Percentiles rank a stretch among this genome's conserved stretches.
Evolutionary conservation across 2,888 invertebrate species (phyloP).

Genomic region (Mactromeris polynyma): DNA sequence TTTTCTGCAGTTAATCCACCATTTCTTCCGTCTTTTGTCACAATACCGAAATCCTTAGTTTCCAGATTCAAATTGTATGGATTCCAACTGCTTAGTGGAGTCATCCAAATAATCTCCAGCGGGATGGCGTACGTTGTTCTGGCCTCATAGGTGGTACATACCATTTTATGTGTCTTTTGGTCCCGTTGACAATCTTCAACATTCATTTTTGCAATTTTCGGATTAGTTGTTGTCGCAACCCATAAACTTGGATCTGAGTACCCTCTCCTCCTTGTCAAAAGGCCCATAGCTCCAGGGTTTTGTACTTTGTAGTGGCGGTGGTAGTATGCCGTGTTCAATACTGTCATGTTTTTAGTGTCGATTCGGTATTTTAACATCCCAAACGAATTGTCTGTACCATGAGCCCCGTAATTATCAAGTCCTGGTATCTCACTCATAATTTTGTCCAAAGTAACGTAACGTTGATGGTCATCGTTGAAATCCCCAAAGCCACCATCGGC

Average conservation of each 20-base stretch:
- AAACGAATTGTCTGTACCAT: conserved; percentile 51
- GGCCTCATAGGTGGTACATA: conserved; percentile 56
- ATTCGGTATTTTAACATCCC: conserved; percentile 51
- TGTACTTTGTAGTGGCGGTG: conserved; percentile 55
- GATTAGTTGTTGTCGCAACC: conserved; percentile 75
- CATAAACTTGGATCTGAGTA: conserved; percentile 68
- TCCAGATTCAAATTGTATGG: conserved; percentile 72
- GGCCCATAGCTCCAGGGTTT: conserved; percentile 62
- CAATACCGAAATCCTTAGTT: conserved; percentile 45
- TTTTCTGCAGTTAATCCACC: conserved; percentile 61
- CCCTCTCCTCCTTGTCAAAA: conserved; percentile 56
- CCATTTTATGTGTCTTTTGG: conserved; percentile 43
- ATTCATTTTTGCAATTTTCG: conserved; percentile 69
- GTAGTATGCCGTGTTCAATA: conserved; percentile 63
- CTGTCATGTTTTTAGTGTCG: conserved; percentile 43
- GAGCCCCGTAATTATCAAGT: conserved; percentile 57
- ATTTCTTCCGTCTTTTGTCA: conserved; percentile 56
- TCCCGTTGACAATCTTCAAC: conserved; percentile 61
- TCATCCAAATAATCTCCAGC: conserved; percentile 81
- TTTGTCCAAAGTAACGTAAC: conserved; percentile 46
- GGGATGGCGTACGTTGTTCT: conserved; percentile 82
- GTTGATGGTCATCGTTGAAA: conserved; percentile 6
- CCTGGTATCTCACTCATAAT: conserved; percentile 69
- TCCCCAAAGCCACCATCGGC: conserved; percentile 32
- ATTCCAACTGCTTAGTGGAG: conserved; percentile 82